Evolutionary conservation across 2,888 invertebrate genomes (phyloP).

Genomic region (Lycocerus yunnanus): DNA sequence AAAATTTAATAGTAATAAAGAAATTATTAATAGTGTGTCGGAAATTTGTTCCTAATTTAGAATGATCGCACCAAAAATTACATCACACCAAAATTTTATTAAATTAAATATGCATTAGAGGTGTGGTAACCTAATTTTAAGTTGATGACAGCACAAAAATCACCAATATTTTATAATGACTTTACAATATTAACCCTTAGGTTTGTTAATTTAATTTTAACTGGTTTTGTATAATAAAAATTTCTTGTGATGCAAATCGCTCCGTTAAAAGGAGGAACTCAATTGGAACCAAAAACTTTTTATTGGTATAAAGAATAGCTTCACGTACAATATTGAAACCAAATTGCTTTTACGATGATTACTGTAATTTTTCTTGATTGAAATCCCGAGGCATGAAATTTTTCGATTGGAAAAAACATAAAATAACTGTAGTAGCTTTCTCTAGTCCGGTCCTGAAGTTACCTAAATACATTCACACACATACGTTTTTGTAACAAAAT

Average conservation of each 20-base stretch:
- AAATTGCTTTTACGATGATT: conserved; percentile 24
- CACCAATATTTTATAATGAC: not conserved
- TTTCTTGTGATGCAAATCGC: not conserved
- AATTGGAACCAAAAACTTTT: not conserved
- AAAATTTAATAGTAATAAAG: not conserved
- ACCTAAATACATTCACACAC: not conserved
- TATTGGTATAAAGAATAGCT: not conserved
- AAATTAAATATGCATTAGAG: not conserved
- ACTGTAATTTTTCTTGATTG: conserved; percentile 4
- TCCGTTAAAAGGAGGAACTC: not conserved
- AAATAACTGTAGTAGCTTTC: not conserved
- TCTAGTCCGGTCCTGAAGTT: not conserved
- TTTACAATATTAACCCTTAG: not conserved
- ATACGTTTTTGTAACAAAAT: not conserved
- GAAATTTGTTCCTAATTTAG: not conserved
- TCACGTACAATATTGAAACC: conserved; percentile 12
- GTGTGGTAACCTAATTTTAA: not conserved
- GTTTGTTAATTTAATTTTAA: not conserved
- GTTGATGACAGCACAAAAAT: not conserved
- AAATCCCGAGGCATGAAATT: not conserved
- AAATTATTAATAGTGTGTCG: not conserved
- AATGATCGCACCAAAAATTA: not conserved
- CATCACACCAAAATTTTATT: not conserved
- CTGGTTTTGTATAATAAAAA: not conserved
- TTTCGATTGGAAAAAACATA: not conserved